Percentiles rank a stretch among this genome's conserved stretches.
These are phyloP conservation scores for Ophiothrix spiculata DNA, from an alignment of 35 echinoderm and acorn worm genomes.

Conservation along the genomic window DNA sequence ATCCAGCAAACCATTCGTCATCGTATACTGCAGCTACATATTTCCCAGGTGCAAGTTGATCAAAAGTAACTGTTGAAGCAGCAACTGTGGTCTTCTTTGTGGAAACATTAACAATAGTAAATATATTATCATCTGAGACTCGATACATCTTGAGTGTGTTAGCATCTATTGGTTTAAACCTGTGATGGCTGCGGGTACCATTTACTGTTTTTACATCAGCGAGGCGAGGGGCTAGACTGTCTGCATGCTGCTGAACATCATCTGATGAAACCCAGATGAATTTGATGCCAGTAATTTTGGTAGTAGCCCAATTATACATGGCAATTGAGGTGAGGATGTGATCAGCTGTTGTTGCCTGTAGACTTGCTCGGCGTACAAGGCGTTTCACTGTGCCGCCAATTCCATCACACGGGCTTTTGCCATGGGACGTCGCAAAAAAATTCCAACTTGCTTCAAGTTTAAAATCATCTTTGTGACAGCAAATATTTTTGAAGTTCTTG, in stretches of 20 bases:
- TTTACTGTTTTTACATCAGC: too few relatives aligned
- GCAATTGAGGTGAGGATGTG: not conserved
- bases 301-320: not conserved
- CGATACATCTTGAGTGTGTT: too few relatives aligned
- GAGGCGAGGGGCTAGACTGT: too few relatives aligned
- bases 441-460: not conserved
- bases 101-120: too few relatives aligned
- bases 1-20: too few relatives aligned
- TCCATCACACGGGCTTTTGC: conserved; percentile 35
- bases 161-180: too few relatives aligned
- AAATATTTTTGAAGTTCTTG: conserved; percentile 11
- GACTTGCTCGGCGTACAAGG: not conserved
- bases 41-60: too few relatives aligned
- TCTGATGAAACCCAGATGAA: not conserved
- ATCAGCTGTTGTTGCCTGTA: not conserved
- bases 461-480: conserved; percentile 8
- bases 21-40: too few relatives aligned
- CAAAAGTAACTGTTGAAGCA: too few relatives aligned
- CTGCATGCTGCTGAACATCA: not conserved
- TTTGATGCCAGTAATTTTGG: not conserved
- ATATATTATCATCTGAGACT: too few relatives aligned
- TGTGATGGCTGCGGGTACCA: too few relatives aligned
- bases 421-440: conserved; percentile 36
- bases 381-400: conserved; percentile 35
- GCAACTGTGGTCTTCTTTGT: too few relatives aligned